phyloP scores from a whole-genome alignment of 1,140 invertebrate species.

The Meteorus sp. region DNA sequence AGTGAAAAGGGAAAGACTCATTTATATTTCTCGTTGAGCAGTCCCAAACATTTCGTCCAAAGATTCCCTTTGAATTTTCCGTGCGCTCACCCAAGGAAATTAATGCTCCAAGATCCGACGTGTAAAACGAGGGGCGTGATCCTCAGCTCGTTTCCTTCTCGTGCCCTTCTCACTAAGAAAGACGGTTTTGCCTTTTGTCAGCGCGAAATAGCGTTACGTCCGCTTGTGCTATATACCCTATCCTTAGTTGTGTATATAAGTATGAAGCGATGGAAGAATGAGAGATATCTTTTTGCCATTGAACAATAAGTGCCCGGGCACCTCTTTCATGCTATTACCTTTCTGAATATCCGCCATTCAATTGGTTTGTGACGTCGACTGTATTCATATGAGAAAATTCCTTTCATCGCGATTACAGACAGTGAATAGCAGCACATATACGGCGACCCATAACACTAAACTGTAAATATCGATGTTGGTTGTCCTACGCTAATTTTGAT shows the following conservation, averaged over 20 bases:
- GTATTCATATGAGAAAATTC: too few species aligned
- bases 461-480: too few species aligned
- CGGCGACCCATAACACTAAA: too few species aligned
- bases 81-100: slow-evolving; percentile 10
- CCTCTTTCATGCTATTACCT: too few species aligned
- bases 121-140: slow-evolving; percentile 23
- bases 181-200: slow-evolving; percentile 24
- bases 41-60: not conserved
- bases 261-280: not conserved
- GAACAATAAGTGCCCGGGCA: too few species aligned
- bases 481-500: too few species aligned
- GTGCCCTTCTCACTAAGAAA: not conserved
- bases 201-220: slow-evolving; percentile 21
- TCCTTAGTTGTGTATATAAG: not conserved
- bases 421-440: too few species aligned
- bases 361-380: not conserved
- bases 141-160: slow-evolving; percentile 16
- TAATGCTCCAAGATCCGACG: slow-evolving; percentile 25
- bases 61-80: slow-evolving; percentile 13
- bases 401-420: too few species aligned
- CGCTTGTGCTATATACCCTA: slow-evolving; percentile 1
- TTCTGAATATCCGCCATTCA: not conserved
- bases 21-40: not conserved
- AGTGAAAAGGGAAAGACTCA: not conserved
- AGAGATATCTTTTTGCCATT: not conserved